Base-by-base conservation (phyloP, 92 coral and sea anemone species). In the Umimayanthus kanabou region DNA sequence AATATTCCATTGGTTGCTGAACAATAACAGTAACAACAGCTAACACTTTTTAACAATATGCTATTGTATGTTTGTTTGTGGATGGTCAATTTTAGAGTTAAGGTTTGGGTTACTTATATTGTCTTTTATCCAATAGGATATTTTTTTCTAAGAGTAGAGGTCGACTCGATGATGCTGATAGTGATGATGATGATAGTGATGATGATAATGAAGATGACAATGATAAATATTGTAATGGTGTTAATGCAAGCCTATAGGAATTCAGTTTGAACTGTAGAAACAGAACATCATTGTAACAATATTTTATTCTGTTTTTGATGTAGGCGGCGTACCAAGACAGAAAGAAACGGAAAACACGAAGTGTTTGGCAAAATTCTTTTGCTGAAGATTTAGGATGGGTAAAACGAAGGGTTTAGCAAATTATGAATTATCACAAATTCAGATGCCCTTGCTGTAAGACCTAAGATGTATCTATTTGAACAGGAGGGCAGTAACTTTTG, bases 391-490 rank as follows among this genome's bases (percentile, higher is more conserved):
- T 29, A 37, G 78, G 45, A 37, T 20, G 50, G 23, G 22, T 39
- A 13, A 23, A 39, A 14, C 23, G 8, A 39, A 4, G 26, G 11
- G 6, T 14, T 75, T 37, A n/a, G 79, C 18, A 75, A 75, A 73
- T 73, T 73, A 33, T 73, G 33, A 73, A 9, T 39, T 18, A n/a
- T 20, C 79, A 75, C 8, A n/a, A 39, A 20, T 28, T 39, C 9
- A 6, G n/a, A 37, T 39, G 79, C 50, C 28, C 15, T 75, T 43
- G 9, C n/a, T 29, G 78, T 73, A 14, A 30, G n/a, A 37, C 30
- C 45, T 9, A 73, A 11, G 79, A 75, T 75, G 79, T 75, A 39
- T 37, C 79, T 75, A 20, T 75, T 75, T 75, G 10, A 75, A 74
- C 25, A 30, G 11, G 79, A 74, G 79, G 49, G 42, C 79, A 39